Evolutionary conservation across 2,797 vertebrate genomes (phyloP), one percentile per base, ranked within the genome.

Genomic region (Apodemus agrarius): DNA sequence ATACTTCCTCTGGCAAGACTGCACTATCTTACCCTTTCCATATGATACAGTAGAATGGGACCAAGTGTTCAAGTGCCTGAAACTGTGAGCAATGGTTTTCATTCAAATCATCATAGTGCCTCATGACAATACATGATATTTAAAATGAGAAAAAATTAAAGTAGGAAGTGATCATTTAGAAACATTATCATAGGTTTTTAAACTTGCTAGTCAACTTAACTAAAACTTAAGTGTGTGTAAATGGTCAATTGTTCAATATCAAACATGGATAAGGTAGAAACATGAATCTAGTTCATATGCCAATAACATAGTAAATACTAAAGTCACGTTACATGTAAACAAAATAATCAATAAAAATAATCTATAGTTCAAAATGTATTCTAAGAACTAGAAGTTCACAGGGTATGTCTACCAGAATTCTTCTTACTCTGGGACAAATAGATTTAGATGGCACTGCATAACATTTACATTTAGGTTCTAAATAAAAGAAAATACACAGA

Each of bases 121-220:
- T 69, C 16, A 69, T 69, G 34, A 69, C 67, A 69, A 69, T n/a
- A 98, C 93, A 86, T 46, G 69, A 97, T 67, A 67, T 94, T 85
- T 98, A 97, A 97, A 86, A 92, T 97, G 95, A 94, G 93, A 96
- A 95, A 96, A 86, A 89, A 83, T 93, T 31, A 95, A 96, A 89
- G 93, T 94, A 90, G 92, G 79, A 96, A 96, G 72, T 92, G 82
- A 92, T 86, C 95, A 43, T 96, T 87, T 96, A 93, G 94, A 91
- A 93, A 93, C 69, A 74, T 82, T 97, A 22, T 95, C 40, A 67
- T 95, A 72, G 43, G 34, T 85, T 57, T 96, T 94, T 94, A 59
- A 85, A 96, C 95, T 93, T 79, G 79, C 91, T 81, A 17, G 43
- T 52, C 89, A 93, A 37, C 43, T 43, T 43, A 43, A 6, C 80